phyloP scores from a whole-genome alignment of 2,113 vertebrate genomes.

The Tragelaphus scriptus region DNA sequence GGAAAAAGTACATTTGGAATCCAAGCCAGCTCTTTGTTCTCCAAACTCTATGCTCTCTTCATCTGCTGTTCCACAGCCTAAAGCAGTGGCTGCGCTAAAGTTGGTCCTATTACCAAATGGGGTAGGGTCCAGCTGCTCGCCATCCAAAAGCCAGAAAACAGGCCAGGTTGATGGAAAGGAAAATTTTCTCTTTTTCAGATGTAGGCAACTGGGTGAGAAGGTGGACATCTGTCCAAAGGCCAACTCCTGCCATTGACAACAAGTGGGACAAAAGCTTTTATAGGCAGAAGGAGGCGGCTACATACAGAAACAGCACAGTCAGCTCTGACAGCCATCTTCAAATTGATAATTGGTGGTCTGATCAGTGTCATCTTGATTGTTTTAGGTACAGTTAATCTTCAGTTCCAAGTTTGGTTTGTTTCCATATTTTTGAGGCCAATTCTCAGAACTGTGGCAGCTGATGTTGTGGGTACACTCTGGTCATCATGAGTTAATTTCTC shows the following conservation, averaged over 20 bases:
- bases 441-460: background rate
- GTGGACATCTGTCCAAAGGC: background rate
- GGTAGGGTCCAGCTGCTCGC: background rate
- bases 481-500: background rate
- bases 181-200: background rate
- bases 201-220: background rate
- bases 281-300: background rate
- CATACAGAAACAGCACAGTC: background rate
- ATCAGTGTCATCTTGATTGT: background rate
- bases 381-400: background rate
- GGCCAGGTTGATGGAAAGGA: background rate
- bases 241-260: background rate
- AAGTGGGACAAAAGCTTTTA: background rate
- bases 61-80: background rate
- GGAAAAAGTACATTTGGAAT: background rate
- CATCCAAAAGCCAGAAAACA: background rate
- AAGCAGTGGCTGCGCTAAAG: accelerated
- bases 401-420: background rate
- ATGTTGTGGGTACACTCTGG: background rate
- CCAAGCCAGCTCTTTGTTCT: background rate
- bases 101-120: accelerated
- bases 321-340: background rate
- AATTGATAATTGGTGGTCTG: background rate
- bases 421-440: background rate
- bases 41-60: background rate